Evolutionary conservation across 2,888 invertebrate genomes (phyloP).

Genomic region (Drepana falcataria): DNA sequence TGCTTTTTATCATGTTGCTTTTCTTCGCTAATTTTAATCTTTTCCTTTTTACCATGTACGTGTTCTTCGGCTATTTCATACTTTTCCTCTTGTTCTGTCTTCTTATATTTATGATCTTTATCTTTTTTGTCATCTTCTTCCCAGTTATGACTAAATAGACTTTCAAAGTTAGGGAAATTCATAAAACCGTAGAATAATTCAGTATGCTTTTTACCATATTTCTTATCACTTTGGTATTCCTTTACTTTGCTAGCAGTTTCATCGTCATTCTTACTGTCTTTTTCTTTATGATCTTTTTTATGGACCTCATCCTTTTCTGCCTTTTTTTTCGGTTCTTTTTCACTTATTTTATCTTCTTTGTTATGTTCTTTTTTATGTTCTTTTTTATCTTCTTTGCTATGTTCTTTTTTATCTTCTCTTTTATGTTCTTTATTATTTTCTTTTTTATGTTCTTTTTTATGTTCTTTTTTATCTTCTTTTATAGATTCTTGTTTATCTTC

Average conservation of each 20-base stretch:
- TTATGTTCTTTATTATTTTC: constrained; percentile 7
- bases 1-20: background rate
- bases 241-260: background rate
- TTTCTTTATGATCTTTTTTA: too few relatives aligned
- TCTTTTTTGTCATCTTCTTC: constrained; percentile 5
- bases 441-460: constrained; percentile 9
- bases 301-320: background rate
- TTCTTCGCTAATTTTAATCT: background rate
- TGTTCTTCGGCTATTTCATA: background rate
- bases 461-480: background rate
- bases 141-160: background rate
- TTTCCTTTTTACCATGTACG: constrained; percentile 9
- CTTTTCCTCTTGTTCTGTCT: constrained; percentile 3
- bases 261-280: background rate
- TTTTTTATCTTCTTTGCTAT: constrained; percentile 3
- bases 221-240: background rate
- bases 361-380: background rate
- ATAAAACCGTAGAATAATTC: background rate
- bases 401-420: background rate
- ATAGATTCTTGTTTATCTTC: too few relatives aligned
- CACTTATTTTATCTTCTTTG: background rate
- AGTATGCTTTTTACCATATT: background rate
- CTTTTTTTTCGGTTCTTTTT: constrained; percentile 2
- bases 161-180: background rate
- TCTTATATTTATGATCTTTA: background rate